Conservation (phyloP, 2,888 invertebrate genomes). For the Eristalis tenax region DNA sequence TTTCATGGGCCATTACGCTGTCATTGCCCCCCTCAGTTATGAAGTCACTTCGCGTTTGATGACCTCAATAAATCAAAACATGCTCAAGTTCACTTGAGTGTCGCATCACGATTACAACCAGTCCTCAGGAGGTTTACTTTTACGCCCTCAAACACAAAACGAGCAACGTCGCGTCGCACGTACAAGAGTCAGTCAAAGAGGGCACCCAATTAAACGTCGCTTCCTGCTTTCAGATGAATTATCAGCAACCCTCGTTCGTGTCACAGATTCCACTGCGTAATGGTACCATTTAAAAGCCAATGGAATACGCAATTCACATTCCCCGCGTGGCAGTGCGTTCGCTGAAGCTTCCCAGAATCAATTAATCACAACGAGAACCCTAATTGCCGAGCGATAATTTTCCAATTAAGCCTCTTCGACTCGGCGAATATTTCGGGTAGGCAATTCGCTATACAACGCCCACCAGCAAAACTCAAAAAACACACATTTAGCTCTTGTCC, state of each 20-base stretch:
- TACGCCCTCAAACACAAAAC: background rate
- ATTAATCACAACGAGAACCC: conserved; percentile 26
- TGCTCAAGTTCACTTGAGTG: background rate
- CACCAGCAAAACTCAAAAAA: conserved; percentile 5
- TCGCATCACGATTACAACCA: background rate
- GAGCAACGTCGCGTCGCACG: background rate
- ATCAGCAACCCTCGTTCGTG: background rate
- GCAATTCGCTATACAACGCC: background rate
- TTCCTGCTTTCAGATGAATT: background rate
- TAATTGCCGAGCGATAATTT: conserved; percentile 21
- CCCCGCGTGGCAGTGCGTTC: background rate
- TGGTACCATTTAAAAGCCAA: background rate
- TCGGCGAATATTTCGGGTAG: conserved; percentile 9
- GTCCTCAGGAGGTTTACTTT: background rate
- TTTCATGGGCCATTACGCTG: background rate
- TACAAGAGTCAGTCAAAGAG: background rate
- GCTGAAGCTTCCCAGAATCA: background rate
- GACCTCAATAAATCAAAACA: background rate
- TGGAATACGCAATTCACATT: background rate
- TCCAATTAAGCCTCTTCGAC: conserved; percentile 19
- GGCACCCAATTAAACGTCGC: background rate
- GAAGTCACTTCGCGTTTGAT: background rate
- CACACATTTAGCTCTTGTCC: conserved; percentile 38
- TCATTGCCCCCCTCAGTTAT: background rate
- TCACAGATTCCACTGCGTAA: background rate